Percentiles rank a stretch among this genome's conserved stretches.
phyloP scores from a whole-genome alignment of 2,797 vertebrate species.

The Lepilemur ruficaudatus region DNA sequence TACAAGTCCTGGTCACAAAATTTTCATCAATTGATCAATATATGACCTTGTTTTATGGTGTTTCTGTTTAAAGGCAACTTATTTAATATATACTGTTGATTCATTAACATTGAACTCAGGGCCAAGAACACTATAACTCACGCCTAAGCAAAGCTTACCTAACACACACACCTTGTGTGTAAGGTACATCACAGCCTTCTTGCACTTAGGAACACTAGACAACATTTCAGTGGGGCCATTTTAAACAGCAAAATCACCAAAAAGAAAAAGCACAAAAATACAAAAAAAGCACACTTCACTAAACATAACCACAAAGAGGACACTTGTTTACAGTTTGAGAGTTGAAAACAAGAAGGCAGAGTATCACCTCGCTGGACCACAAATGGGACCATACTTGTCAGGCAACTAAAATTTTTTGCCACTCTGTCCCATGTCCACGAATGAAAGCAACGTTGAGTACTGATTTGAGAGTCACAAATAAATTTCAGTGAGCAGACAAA shows the following conservation, averaged over 20 bases:
- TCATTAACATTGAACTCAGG: background rate
- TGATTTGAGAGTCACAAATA: too few species aligned
- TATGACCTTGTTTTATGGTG: background rate
- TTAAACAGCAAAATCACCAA: background rate
- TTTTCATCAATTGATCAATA: background rate
- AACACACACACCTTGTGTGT: background rate
- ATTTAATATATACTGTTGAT: background rate
- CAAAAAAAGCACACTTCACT: background rate
- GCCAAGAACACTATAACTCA: background rate
- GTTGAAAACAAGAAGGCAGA: background rate
- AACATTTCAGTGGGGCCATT: background rate
- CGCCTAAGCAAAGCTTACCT: background rate
- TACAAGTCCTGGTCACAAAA: background rate
- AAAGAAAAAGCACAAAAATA: background rate
- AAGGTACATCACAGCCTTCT: background rate
- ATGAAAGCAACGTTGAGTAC: background rate
- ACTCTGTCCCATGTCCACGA: fast-evolving
- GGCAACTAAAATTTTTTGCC: fast-evolving
- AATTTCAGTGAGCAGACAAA: background rate
- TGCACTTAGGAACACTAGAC: background rate
- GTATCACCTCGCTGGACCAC: background rate
- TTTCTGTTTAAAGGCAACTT: background rate
- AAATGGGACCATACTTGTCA: background rate
- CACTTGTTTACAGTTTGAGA: background rate
- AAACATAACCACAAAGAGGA: background rate